Conservation (phyloP, 2,113 vertebrate species). For the Astatoreochromis straeleni region DNA sequence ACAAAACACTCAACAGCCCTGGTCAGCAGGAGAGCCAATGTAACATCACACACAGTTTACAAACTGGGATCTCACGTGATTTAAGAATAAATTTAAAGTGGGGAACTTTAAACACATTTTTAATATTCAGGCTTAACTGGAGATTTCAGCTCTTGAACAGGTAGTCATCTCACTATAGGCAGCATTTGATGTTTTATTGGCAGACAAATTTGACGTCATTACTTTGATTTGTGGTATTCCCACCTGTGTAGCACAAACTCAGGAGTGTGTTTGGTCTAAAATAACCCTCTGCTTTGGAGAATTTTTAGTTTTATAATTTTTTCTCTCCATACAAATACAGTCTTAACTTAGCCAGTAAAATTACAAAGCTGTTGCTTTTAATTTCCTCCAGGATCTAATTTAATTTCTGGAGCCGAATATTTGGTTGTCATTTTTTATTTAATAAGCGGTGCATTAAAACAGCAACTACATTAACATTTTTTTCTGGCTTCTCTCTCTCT, state of each 20-base stretch:
- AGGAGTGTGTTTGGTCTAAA: background rate
- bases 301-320: background rate
- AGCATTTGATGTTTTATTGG: background rate
- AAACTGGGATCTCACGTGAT: background rate
- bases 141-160: background rate
- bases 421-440: background rate
- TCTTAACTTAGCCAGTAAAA: background rate
- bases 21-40: rapidly evolving
- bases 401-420: background rate
- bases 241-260: background rate
- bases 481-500: background rate
- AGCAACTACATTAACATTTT: background rate
- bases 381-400: background rate
- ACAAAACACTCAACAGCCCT: background rate
- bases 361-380: background rate
- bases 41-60: background rate
- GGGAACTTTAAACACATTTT: background rate
- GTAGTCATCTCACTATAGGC: too few species aligned
- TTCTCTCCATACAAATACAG: background rate
- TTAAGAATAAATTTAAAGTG: background rate
- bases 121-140: background rate
- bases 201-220: too few species aligned
- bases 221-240: background rate
- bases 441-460: background rate
- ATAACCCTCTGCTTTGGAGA: background rate